Evolutionary conservation across 2,113 vertebrate genomes (phyloP).

Genomic region (Caracal caracal): DNA sequence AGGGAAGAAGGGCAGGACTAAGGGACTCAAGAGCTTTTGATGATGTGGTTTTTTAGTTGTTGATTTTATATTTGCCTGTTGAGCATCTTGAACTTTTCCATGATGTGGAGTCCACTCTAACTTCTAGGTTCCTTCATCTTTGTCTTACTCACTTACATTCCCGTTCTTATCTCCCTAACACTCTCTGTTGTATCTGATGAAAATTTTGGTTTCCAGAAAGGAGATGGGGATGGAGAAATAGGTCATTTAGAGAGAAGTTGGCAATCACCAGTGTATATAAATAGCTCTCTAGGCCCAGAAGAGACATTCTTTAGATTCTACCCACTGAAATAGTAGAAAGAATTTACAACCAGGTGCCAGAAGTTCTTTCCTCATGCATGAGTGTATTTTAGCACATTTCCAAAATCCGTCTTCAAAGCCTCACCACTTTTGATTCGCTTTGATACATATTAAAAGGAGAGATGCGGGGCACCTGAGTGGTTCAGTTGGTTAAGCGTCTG

Average conservation of each 20-base stretch:
- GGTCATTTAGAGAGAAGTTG: background rate
- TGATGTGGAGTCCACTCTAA: background rate
- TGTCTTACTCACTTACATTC: background rate
- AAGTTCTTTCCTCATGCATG: background rate
- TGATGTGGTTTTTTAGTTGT: background rate
- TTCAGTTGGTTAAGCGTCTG: no score
- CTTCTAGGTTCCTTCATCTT: background rate
- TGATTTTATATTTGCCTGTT: background rate
- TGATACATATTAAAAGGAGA: conserved; percentile 20
- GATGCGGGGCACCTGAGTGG: background rate
- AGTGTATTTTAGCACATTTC: background rate
- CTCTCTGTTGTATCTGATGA: background rate
- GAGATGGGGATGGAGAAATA: background rate
- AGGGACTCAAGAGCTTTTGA: background rate
- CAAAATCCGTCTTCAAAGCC: background rate
- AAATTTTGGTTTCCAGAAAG: background rate
- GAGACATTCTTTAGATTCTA: background rate
- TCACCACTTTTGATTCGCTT: background rate
- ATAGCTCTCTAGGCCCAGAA: background rate
- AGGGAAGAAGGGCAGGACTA: background rate
- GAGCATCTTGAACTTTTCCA: background rate
- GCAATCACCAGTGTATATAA: background rate
- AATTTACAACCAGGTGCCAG: background rate
- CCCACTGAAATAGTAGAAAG: background rate
- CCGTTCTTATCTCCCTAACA: background rate